Evolutionary conservation across 2,888 invertebrate genomes (phyloP), one percentile per base, ranked within the genome.

Genomic region (Chironomus riparius): DNA sequence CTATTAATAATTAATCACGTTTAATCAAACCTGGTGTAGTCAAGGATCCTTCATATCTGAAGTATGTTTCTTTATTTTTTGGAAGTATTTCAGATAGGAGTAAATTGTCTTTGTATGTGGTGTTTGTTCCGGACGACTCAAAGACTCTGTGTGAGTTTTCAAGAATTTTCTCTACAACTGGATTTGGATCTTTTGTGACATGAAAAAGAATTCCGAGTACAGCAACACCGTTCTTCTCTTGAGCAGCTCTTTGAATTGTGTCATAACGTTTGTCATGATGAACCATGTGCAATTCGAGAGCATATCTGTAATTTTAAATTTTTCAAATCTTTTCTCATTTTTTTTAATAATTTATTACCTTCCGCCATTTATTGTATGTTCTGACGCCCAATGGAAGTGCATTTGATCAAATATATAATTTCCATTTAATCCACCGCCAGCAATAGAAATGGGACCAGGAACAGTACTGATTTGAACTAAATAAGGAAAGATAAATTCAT

Each of bases 301-400:
- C 87, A 79, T 85, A 87, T 77, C 90, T 89, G 47, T 68, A n/a
- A 47, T 62, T 22, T 62, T 65, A 22, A 72, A 76, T 38, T 38
- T 18, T 38, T 38, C 1, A 48, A 15, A 61, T 22, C 21, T 24
- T n/a, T n/a, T n/a, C n/a, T n/a, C n/a, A n/a, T n/a, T n/a, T n/a
- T n/a, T n/a, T n/a, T 56, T 70, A 5, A 38, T 75, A 5, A 18
- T 18, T 22, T 82, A 82, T 83, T 79, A 87, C 87, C 87, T 86
- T 81, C 86, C 85, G 10, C 88, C 88, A 77, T 93, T 88, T 15
- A 94, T 84, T 0, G 89, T 89, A 81, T 95, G 94, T 81, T 95
- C 94, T 0, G 94, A 92, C 70, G 89, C 88, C 93, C 93, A 94
- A 81, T 94, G 94, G 82, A 94, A 92, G 81, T 94, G 93, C 71